Evolutionary conservation across 2,888 invertebrate species (phyloP), one percentile per base, ranked within the genome.

Genomic region (Calephelis perditalis): DNA sequence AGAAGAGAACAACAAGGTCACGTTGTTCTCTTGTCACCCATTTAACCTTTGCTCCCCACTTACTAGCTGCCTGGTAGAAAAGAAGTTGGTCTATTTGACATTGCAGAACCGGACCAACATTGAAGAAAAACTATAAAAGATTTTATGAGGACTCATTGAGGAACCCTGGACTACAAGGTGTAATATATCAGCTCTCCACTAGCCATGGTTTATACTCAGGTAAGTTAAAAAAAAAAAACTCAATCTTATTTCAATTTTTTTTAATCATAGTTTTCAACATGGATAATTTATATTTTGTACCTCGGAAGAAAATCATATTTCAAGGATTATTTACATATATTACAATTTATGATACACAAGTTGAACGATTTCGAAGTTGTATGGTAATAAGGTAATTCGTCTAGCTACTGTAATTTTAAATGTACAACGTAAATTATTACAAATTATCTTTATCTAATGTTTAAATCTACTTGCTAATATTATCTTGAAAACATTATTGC

Each of bases 241-340:
- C 45, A 3, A 63, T 58, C 37, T 10, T 60, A 56, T 59, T 71
- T 78, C 79, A 79, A 82, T 80, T 82, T 82, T 86, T 86, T 89
- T 90, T 90, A 89, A 87, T 89, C 81, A 84, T 89, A 88, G 79
- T 85, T 84, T 81, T 89, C 86, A 89, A 90, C 89, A 89, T 89
- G 88, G 87, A 87, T 90, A 89, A 82, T 86, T 87, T 75, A 84
- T 87, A 84, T 84, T 86, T 89, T 89, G 88, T 89, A 89, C 87
- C 88, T 87, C 87, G 85, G 88, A 89, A 90, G 89, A 87, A 88
- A 90, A 88, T 86, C 81, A 88, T 88, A 88, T 86, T 82, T 89
- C 83, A 72, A 83, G 77, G 67, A 75, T 83, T 89, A 89, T 90
- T 87, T 90, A 89, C 89, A 90, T 89, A 86, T 86, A 65, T 82